Percentiles rank a stretch among this genome's conserved stretches.
Conservation (phyloP, 2,113 vertebrate genomes). For the Pandion haliaetus region DNA sequence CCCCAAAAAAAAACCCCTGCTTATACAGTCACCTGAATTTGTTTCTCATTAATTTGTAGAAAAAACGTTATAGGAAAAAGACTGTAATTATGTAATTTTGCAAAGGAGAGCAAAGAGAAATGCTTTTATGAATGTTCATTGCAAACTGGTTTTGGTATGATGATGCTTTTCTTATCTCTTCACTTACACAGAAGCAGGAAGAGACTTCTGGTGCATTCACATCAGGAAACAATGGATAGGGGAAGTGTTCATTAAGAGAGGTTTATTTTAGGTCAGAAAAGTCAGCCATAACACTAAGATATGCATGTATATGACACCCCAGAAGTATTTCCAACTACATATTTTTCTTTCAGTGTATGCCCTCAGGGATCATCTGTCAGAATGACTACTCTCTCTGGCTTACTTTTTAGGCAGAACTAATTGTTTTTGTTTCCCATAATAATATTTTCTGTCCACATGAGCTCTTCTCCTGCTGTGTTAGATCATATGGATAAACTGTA, state of each 20-base stretch:
- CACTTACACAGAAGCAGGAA: not conserved
- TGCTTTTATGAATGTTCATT: not conserved
- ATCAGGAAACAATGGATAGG: not conserved
- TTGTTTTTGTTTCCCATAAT: not conserved
- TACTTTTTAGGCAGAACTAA: not conserved
- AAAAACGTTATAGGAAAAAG: not conserved
- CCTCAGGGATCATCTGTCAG: not conserved
- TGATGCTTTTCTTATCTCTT: not conserved
- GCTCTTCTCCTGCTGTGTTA: not conserved
- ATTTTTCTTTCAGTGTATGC: not conserved
- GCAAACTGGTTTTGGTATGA: not conserved
- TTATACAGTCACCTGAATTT: not conserved
- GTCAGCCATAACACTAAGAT: not conserved
- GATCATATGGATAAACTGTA: not conserved
- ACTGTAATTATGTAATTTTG: not conserved
- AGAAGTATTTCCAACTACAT: not conserved
- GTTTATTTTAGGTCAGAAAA: constrained; percentile 16
- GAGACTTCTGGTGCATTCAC: not conserved
- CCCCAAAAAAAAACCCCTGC: too few relatives aligned
- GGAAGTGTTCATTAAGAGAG: not conserved
- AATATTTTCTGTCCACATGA: not conserved
- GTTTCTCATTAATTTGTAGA: not conserved
- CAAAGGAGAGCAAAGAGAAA: not conserved
- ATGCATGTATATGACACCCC: not conserved
- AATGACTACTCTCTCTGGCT: not conserved